Evolutionary conservation across 2,113 vertebrate species (phyloP).

Genomic region (Chrysochloris asiatica): DNA sequence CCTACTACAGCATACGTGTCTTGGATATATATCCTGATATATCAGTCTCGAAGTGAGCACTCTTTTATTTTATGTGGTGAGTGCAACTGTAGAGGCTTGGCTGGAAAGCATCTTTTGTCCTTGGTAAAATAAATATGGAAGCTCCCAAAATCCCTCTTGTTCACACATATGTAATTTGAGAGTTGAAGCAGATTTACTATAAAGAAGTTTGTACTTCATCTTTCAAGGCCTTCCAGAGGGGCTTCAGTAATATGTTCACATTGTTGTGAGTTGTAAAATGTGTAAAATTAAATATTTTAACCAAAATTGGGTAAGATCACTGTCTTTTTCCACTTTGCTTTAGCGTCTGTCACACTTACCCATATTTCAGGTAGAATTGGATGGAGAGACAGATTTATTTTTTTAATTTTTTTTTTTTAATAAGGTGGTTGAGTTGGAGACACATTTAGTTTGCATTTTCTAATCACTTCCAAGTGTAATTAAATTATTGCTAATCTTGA

Average conservation of each 20-base stretch:
- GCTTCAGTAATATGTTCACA: neutral
- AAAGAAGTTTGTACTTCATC: neutral
- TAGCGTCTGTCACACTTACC: neutral
- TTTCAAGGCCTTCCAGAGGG: neutral
- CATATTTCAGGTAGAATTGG: neutral
- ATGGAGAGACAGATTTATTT: neutral
- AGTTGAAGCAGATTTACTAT: neutral
- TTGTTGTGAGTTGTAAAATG: neutral
- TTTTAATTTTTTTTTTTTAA: neutral
- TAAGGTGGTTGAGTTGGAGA: neutral
- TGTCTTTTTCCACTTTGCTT: neutral
- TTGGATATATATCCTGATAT: neutral
- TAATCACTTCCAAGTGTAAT: neutral
- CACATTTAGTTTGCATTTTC: neutral
- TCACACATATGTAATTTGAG: neutral
- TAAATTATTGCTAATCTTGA: neutral
- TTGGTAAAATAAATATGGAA: neutral
- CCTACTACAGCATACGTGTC: neutral
- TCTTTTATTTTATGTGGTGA: neutral
- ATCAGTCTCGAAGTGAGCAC: neutral
- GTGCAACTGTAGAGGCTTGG: neutral
- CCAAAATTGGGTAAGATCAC: neutral
- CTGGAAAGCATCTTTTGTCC: neutral
- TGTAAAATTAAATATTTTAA: neutral
- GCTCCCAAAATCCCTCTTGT: neutral